phyloP scores from a whole-genome alignment of 1,140 invertebrate genomes.

The Homalodisca vitripennis region DNA sequence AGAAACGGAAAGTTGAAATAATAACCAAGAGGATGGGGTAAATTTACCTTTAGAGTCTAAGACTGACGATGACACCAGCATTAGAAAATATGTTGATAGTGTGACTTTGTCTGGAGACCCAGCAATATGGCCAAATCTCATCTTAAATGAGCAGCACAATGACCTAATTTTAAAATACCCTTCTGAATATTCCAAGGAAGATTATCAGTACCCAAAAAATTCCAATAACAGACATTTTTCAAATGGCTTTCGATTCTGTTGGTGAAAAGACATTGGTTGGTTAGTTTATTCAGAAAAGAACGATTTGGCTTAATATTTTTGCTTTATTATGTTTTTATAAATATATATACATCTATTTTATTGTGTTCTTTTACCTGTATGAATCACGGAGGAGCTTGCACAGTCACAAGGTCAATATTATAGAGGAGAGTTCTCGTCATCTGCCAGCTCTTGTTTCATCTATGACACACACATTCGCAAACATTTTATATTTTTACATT shows the following conservation, averaged over 20 bases:
- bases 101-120: conserved; percentile 6
- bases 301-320: conserved; percentile 21
- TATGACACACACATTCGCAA: too few relatives aligned
- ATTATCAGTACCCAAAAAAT: conserved; percentile 22
- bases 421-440: too few relatives aligned
- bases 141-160: background rate
- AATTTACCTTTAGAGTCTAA: conserved; percentile 5
- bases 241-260: conserved; percentile 18
- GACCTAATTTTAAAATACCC: conserved; percentile 34
- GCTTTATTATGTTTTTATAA: conserved; percentile 6
- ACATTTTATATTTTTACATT: too few relatives aligned
- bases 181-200: conserved; percentile 45
- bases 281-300: conserved; percentile 29
- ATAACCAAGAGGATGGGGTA: background rate
- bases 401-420: too few relatives aligned
- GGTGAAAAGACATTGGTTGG: conserved; percentile 21
- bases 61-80: conserved; percentile 16
- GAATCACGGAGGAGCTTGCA: too few relatives aligned
- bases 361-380: too few relatives aligned
- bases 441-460: too few relatives aligned
- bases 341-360: too few relatives aligned
- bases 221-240: conserved; percentile 12
- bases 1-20: background rate
- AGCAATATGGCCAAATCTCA: conserved; percentile 6
- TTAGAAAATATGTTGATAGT: conserved; percentile 17